A percentile compares a stretch with the other conserved stretches of the same genome.
phyloP scores from a whole-genome alignment of 53 echinoderm and acorn worm genomes.

The Henricia sp. region DNA sequence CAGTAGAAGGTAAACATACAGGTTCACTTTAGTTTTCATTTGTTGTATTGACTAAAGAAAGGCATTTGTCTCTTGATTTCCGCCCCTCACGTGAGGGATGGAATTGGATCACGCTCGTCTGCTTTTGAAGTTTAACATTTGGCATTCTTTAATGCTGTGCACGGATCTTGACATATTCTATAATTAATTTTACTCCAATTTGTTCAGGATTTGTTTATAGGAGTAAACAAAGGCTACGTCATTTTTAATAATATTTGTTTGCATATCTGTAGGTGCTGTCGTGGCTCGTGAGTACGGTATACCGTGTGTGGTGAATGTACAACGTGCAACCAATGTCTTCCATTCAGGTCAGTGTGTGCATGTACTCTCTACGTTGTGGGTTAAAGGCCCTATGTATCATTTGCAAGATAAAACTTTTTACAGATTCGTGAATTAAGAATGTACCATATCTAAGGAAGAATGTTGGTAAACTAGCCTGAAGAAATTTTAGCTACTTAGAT shows the following conservation, averaged over 20 bases:
- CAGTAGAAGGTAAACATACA: not conserved
- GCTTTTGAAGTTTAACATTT: not conserved
- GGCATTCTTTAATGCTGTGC: not conserved
- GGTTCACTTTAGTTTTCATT: too few species aligned
- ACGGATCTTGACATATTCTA: not conserved
- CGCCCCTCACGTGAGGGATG: too few species aligned
- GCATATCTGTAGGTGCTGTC: constrained; percentile 62
- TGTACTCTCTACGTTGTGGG: not conserved
- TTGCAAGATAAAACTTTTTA: too few species aligned
- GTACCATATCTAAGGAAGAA: too few species aligned
- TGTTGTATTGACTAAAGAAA: too few species aligned
- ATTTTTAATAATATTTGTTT: not conserved
- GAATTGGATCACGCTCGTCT: too few species aligned
- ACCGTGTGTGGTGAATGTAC: constrained; percentile 73
- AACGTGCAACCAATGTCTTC: constrained; percentile 67
- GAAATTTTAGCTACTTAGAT: too few species aligned
- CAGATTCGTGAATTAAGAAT: too few species aligned
- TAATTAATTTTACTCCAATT: not conserved
- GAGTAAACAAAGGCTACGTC: not conserved
- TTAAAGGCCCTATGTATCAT: not conserved
- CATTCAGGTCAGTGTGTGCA: constrained; percentile 56
- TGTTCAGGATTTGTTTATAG: not conserved
- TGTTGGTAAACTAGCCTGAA: too few species aligned
- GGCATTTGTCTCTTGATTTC: too few species aligned
- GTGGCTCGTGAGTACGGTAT: constrained; percentile 77